Evolutionary conservation across 2,888 invertebrate genomes (phyloP), one percentile per base, ranked within the genome.

Genomic region (Chloroclystis v-ata): DNA sequence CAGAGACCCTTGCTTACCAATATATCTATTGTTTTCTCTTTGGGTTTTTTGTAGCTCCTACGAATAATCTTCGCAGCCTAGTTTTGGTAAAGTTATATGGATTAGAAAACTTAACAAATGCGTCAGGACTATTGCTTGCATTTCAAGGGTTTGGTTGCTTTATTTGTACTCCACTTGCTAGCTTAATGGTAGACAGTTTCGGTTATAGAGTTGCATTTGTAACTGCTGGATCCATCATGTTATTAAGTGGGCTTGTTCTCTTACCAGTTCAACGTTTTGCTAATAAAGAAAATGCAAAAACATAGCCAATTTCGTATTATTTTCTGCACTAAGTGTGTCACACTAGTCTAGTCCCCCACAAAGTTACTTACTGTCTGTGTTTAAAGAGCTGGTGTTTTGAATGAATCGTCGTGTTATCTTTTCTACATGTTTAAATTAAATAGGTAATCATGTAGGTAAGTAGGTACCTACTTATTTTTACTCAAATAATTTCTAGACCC

Each of bases 81-180:
- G 65, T 75, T 16, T 52, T 86, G 46, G 84, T 85, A n/a, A 59
- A 75, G 37, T 65, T 83, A 28, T 86, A 76, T 54, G 85, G 85
- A 5, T 70, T 86, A 57, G 81, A 85, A 40, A 79, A 75, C 54
- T 72, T 86, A 60, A 86, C 86, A 12, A 86, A 84, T 62, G 81
- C 75, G 14, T 84, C 82, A 14, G 86, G 86, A 6, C 69, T 86
- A 56, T 57, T 84, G 56, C 59, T 86, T 57, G 47, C 83, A 54
- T 83, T 82, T 67, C 75, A 81, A 69, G 86, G 86, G 11, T 11
- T 83, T 46, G 86, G 79, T 16, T 75, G 73, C 59, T 65, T 82
- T 57, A n/a, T 83, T 26, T 74, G 85, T 56, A 79, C 84, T 8
- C 86, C 86, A 13, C 33, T 75, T 37, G 80, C 82, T 30, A 77